Base-by-base conservation (phyloP, 1,140 invertebrate genomes). In the Drosophila orosa region DNA sequence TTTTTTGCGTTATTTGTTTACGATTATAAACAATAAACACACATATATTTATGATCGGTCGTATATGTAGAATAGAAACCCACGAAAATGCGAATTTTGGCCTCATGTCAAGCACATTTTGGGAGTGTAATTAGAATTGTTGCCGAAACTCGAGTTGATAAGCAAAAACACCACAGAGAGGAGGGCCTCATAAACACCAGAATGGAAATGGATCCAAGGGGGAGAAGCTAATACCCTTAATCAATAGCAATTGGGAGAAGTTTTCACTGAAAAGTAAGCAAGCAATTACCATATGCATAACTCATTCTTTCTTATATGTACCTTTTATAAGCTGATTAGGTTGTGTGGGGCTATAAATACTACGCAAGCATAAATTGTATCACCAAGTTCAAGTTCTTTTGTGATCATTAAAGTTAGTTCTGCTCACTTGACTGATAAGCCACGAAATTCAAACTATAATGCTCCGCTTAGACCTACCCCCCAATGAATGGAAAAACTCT, bases 21-120 rank as follows among this genome's bases (percentile, higher is more conserved):
- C 60, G 72, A 84, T 72, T 75, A 45, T 73, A 69, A 76, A 84
- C 56, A 80, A 77, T 67, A 85, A 63, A 75, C 78, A 75, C n/a
- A 73, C 19, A 54, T 35, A 52, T 33, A 61, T 85, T 86, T 85
- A 85, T 71, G 61, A 50, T 19, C 44, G 60, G 63, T 44, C 62
- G 45, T 78, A 74, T 82, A 65, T 78, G 68, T 78, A 78, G 55
- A 78, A 66, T 65, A 19, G 37, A 8, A 67, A 35, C 19, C 39
- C 31, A 33, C 27, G n/a, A 35, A 31, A 44, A 58, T 44, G 71
- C 75, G 65, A 83, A 78, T 74, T 61, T 48, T n/a, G 57, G 48
- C 25, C 63, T 25, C 35, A 35, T 79, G 50, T 78, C 62, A 66
- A 79, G 77, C 31, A 40, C 40, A 27, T 27, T 44, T 27, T 44